Conservation (phyloP, 2,888 invertebrate genomes). For the Sinopyrophorus schimmeli region DNA sequence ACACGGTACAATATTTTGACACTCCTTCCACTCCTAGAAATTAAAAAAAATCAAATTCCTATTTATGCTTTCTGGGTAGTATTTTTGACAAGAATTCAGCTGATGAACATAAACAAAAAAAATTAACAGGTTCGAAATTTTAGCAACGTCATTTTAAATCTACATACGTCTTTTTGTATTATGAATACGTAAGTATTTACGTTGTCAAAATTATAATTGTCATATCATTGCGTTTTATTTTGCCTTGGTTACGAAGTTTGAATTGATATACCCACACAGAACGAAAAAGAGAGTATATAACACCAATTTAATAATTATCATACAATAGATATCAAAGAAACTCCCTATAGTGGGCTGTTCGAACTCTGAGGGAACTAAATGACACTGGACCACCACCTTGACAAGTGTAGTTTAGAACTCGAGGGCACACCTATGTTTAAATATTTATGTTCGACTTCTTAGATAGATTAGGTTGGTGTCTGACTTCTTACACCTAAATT, state of each 20-base stretch:
- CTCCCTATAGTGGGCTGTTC: conserved; percentile 30
- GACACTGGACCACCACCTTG: conserved; percentile 37
- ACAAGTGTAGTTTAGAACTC: conserved; percentile 36
- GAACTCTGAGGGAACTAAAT: conserved; percentile 36
- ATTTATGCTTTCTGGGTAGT: no score
- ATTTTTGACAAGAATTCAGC: no score
- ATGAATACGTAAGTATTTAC: no score
- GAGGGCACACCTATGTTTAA: conserved; percentile 34
- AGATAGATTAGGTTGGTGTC: conserved; percentile 5
- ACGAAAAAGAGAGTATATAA: conserved; percentile 18
- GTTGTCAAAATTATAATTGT: background rate
- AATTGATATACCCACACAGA: conserved; percentile 21
- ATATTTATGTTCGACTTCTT: conserved; percentile 17
- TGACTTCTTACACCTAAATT: background rate
- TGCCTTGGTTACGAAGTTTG: conserved; percentile 16
- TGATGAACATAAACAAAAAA: no score
- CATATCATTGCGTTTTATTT: conserved; percentile 11
- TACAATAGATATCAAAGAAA: conserved; percentile 30
- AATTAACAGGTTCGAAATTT: no score
- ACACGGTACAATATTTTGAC: no score
- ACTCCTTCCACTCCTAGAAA: no score
- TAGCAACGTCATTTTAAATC: no score
- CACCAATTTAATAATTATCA: conserved; percentile 32
- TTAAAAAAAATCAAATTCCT: no score
- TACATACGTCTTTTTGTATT: no score